These are phyloP conservation scores for Calcarius lapponicus DNA, from an alignment of 2,797 vertebrate species.

Conservation along the genomic window DNA sequence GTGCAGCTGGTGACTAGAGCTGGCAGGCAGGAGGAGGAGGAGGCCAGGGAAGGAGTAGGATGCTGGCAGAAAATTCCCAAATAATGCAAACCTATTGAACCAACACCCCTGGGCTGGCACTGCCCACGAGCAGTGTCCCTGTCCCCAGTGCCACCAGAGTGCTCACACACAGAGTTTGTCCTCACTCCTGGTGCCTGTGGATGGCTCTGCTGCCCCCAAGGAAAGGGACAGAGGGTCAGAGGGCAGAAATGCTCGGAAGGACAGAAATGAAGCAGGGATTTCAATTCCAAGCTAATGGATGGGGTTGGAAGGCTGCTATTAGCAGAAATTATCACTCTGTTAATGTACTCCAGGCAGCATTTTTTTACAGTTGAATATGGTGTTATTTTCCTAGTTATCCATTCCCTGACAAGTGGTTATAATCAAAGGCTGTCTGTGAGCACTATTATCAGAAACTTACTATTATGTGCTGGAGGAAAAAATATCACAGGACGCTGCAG, in stretches of 20 bases:
- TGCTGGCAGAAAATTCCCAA: background rate
- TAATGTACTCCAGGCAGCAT: constrained; percentile 62
- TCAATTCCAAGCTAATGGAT: constrained; percentile 30
- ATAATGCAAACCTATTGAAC: rapidly evolving
- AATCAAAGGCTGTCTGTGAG: constrained; percentile 71
- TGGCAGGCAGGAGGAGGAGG: background rate
- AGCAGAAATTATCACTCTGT: constrained; percentile 56
- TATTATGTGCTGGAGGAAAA: constrained; percentile 56
- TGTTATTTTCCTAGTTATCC: constrained; percentile 66
- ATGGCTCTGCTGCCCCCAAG: background rate
- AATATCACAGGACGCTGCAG: constrained; percentile 31
- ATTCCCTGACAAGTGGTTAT: constrained; percentile 65
- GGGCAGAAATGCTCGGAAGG: background rate
- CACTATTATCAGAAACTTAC: constrained; percentile 66
- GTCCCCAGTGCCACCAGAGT: background rate
- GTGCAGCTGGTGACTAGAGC: rapidly evolving
- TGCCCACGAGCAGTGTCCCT: rapidly evolving
- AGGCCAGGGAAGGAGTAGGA: background rate
- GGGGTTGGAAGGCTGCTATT: constrained; percentile 47
- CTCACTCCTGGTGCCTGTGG: background rate
- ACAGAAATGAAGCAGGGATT: constrained; percentile 8
- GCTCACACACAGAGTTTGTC: background rate
- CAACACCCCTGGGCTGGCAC: background rate
- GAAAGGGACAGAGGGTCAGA: background rate
- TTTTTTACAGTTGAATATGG: constrained; percentile 59